Conservation (phyloP, 2,888 invertebrate species). For the Troglohyphantes excavatus region DNA sequence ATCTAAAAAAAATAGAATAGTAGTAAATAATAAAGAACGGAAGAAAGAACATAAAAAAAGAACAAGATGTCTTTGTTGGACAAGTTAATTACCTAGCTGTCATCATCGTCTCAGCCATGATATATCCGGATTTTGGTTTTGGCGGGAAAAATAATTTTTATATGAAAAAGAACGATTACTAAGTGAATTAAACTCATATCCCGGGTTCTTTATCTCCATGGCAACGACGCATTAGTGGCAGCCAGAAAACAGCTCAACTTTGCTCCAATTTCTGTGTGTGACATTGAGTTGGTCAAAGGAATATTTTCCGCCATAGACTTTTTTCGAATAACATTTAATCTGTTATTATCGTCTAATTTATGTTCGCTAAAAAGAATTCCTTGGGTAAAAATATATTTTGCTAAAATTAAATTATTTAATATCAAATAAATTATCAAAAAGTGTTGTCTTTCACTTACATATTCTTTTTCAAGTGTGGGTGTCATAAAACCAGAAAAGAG, state of each 20-base stretch:
- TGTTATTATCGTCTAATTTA: too few species aligned
- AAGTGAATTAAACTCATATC: not conserved
- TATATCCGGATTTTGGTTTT: not conserved
- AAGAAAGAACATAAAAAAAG: too few species aligned
- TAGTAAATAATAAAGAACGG: not conserved
- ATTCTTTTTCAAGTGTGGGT: too few species aligned
- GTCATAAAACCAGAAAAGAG: too few species aligned
- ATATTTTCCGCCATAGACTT: not conserved
- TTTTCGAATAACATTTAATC: too few species aligned
- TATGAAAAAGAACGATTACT: not conserved
- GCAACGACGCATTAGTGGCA: not conserved
- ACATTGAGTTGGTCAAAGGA: not conserved
- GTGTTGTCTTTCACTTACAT: too few species aligned
- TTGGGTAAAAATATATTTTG: too few species aligned
- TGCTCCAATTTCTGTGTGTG: not conserved
- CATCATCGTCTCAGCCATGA: not conserved
- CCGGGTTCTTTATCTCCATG: not conserved
- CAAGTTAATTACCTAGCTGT: conserved; percentile 1
- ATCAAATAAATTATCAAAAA: too few species aligned
- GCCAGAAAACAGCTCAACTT: not conserved
- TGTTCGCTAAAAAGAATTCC: too few species aligned
- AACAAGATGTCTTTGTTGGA: not conserved
- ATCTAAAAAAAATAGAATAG: not conserved
- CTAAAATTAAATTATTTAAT: too few species aligned
- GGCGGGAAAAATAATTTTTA: not conserved